These are phyloP conservation scores for Oreohelix idahoensis DNA, from an alignment of 1,140 invertebrate genomes.

Conservation along the genomic window DNA sequence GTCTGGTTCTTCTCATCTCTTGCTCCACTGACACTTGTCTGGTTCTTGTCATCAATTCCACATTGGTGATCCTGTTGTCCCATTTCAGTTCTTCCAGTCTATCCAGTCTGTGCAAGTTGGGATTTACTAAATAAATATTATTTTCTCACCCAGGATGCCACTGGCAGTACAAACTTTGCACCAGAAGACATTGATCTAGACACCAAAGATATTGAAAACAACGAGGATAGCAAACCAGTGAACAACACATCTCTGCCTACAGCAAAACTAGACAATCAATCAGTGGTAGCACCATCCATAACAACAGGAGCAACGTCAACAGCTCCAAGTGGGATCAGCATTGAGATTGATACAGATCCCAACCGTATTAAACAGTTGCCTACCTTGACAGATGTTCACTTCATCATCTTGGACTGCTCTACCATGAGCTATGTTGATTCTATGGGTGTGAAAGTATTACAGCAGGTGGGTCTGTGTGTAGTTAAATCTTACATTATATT, in stretches of 20 bases:
- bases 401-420: constrained; percentile 61
- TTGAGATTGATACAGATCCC: neutral
- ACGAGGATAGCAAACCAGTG: neutral
- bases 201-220: neutral
- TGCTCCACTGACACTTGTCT: no score
- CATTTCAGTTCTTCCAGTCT: no score
- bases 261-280: neutral
- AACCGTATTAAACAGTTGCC: constrained; percentile 3
- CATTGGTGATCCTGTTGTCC: no score
- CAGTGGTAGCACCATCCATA: neutral
- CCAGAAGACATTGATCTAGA: neutral
- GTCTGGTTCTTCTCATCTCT: no score
- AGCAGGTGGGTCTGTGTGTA: constrained; percentile 47
- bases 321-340: neutral
- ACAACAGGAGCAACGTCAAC: neutral
- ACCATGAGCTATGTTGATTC: constrained; percentile 65
- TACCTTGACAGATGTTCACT: constrained; percentile 41
- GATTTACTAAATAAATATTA: neutral
- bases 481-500: no score
- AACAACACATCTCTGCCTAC: neutral
- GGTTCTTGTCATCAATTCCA: no score
- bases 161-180: neutral
- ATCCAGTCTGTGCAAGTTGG: no score
- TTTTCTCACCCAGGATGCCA: neutral
- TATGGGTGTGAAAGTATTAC: constrained; percentile 60